phyloP scores from a whole-genome alignment of 1,140 invertebrate genomes.

The Calosoma granatense region DNA sequence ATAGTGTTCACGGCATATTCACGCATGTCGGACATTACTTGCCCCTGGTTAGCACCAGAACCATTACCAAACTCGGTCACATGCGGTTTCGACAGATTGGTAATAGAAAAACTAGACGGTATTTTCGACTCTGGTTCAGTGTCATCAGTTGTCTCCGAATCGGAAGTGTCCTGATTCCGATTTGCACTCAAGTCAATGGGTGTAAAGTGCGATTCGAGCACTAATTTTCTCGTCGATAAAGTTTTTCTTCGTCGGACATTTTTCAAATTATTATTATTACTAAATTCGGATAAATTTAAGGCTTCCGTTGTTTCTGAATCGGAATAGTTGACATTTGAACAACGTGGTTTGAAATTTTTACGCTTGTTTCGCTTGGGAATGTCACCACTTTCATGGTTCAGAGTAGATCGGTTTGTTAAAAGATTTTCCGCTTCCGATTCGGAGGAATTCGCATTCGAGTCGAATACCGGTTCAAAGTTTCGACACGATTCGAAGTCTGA shows the following conservation, averaged over 20 bases:
- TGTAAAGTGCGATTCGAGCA: conserved; percentile 24
- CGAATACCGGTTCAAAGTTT: conserved; percentile 17
- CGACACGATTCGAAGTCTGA: conserved; percentile 22
- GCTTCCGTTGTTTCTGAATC: conserved; percentile 37
- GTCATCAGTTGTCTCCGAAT: background rate
- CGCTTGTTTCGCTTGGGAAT: conserved; percentile 51
- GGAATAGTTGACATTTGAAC: conserved; percentile 42
- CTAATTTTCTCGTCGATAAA: conserved; percentile 22
- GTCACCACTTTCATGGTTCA: conserved; percentile 39
- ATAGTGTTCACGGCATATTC: conserved; percentile 66
- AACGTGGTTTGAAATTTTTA: conserved; percentile 56
- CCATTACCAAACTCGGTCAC: conserved; percentile 14
- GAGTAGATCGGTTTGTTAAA: conserved; percentile 31
- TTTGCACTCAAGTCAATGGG: conserved; percentile 30
- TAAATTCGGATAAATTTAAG: conserved; percentile 33
- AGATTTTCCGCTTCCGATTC: conserved; percentile 27
- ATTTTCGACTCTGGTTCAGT: conserved; percentile 26
- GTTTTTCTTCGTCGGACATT: conserved; percentile 22
- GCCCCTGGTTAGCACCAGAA: conserved; percentile 17
- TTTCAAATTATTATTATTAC: conserved; percentile 32
- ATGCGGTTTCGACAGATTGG: conserved; percentile 31
- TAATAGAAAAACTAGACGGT: conserved; percentile 31
- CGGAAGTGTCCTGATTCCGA: background rate
- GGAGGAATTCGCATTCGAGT: conserved; percentile 24
- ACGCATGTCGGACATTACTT: conserved; percentile 37